These are phyloP conservation scores for Dasyprocta punctata DNA, from an alignment of 2,113 vertebrate genomes.

Conservation along the genomic window DNA sequence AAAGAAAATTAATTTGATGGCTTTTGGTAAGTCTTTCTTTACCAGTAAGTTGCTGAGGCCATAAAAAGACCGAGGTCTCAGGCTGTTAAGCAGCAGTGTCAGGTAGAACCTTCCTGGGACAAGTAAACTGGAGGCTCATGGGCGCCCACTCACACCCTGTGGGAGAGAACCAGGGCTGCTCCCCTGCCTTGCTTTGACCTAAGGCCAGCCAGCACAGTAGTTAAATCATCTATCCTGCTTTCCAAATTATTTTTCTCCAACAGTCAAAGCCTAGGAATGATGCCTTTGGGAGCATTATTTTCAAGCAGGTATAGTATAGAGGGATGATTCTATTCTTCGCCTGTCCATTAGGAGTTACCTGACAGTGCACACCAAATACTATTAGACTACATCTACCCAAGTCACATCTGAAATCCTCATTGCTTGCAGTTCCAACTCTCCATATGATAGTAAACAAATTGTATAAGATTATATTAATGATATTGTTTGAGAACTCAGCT, in stretches of 20 bases:
- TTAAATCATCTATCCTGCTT: background rate
- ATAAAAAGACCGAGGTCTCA: background rate
- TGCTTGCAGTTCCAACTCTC: background rate
- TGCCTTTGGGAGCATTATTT: background rate
- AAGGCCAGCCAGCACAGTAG: background rate
- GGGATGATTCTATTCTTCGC: background rate
- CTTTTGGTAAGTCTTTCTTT: background rate
- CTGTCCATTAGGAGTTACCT: background rate
- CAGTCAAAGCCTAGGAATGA: background rate
- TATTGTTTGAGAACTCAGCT: background rate
- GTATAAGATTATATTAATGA: background rate
- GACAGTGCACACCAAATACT: background rate
- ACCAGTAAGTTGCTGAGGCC: background rate
- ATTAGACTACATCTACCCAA: background rate
- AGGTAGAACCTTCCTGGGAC: background rate
- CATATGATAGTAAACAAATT: background rate
- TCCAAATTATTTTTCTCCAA: background rate
- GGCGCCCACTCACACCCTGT: background rate
- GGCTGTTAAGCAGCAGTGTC: background rate
- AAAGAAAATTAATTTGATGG: background rate
- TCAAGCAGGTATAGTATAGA: background rate
- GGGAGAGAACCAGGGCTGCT: background rate
- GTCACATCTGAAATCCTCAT: background rate
- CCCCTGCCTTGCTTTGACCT: background rate
- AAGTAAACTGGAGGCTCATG: background rate